A percentile compares a stretch with the other conserved stretches of the same genome.
Evolutionary conservation across 2,888 invertebrate genomes (phyloP).

Genomic region (Entomobrya multifasciata): DNA sequence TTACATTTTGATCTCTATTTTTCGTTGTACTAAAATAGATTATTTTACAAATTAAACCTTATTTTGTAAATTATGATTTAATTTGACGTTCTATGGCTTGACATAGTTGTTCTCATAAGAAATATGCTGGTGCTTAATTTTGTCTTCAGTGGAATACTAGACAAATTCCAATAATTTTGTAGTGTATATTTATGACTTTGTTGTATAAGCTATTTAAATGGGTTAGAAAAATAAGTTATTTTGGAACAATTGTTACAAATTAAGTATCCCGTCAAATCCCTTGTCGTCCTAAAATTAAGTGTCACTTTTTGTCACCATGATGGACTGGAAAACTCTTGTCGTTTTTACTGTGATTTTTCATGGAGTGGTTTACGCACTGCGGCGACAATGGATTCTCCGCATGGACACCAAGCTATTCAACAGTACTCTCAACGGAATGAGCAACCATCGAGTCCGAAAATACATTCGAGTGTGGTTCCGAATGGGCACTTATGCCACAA

Average conservation of each 20-base stretch:
- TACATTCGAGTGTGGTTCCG: conserved; percentile 79
- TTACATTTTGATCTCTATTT: too few relatives aligned
- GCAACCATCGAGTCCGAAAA: conserved; percentile 75
- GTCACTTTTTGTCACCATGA: conserved; percentile 35
- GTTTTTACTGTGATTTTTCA: conserved; percentile 79
- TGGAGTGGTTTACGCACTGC: conserved; percentile 76
- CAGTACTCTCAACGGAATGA: conserved; percentile 76
- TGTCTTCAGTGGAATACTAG: background rate
- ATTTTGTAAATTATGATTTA: background rate
- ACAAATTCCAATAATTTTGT: background rate
- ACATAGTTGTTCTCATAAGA: background rate
- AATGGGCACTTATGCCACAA: conserved; percentile 78
- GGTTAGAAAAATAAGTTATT: too few relatives aligned
- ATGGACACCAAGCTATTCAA: conserved; percentile 78
- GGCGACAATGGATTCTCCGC: conserved; percentile 75
- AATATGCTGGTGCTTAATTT: background rate
- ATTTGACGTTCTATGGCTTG: background rate
- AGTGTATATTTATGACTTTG: background rate
- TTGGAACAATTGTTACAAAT: too few relatives aligned
- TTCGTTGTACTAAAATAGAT: background rate
- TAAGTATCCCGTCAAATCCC: too few relatives aligned
- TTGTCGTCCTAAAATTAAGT: too few relatives aligned
- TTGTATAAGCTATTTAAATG: background rate
- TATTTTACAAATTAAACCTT: background rate
- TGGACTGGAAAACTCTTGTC: conserved; percentile 79